Evolutionary conservation across 1,140 invertebrate genomes (phyloP).

Genomic region (Chironomus striatipennis): DNA sequence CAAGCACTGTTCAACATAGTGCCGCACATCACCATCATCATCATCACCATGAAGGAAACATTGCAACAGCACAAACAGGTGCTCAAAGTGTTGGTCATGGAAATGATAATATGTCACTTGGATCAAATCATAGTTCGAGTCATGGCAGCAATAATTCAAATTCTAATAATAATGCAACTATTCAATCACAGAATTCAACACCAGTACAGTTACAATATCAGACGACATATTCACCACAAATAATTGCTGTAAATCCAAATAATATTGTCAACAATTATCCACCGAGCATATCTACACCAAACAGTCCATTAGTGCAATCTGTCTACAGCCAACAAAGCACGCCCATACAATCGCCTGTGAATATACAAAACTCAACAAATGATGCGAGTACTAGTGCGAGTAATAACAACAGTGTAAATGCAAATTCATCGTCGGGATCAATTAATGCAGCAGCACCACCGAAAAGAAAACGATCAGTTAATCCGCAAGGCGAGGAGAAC

Average conservation of each 20-base stretch:
- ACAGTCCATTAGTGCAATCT: conserved; percentile 40
- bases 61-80: conserved; percentile 29
- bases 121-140: conserved; percentile 18
- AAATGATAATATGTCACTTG: conserved; percentile 11
- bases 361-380: conserved; percentile 23
- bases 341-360: conserved; percentile 37
- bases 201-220: conserved; percentile 29
- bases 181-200: conserved; percentile 33
- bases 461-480: conserved; percentile 54
- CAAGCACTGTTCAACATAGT: conserved; percentile 38
- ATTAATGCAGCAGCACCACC: conserved; percentile 28
- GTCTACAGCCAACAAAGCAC: conserved; percentile 40
- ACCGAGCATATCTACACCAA: conserved; percentile 36
- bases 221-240: conserved; percentile 37
- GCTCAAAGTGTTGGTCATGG: conserved; percentile 29
- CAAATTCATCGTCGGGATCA: conserved; percentile 39
- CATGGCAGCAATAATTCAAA: conserved; percentile 30
- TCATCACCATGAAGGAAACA: conserved; percentile 23
- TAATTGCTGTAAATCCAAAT: conserved; percentile 37
- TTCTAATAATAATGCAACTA: conserved; percentile 34
- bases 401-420: conserved; percentile 27
- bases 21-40: conserved; percentile 27
- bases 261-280: conserved; percentile 38
- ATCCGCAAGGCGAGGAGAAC: conserved; percentile 69
- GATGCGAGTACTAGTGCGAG: conserved; percentile 26